These are phyloP conservation scores for Centropyge bicolor DNA, from an alignment of 2,797 vertebrate genomes.

Conservation along the genomic window DNA sequence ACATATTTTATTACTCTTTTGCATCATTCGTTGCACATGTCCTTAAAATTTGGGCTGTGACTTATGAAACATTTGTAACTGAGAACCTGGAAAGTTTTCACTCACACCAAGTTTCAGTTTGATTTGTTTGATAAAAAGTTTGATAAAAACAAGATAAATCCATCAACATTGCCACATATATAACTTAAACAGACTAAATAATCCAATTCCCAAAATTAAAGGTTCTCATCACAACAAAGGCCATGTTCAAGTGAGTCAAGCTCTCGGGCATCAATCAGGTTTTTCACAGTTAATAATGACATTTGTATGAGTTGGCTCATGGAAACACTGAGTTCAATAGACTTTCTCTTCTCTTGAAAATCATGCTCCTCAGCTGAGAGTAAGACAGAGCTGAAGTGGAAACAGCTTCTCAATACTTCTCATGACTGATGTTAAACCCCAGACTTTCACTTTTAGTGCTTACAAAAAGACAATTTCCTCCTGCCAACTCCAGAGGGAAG, in stretches of 20 bases:
- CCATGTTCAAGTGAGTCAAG: slow-evolving; percentile 1
- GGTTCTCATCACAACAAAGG: neutral
- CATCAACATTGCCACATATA: neutral
- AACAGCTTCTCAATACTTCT: slow-evolving; percentile 8
- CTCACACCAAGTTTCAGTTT: neutral
- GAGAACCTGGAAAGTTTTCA: neutral
- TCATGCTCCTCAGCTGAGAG: neutral
- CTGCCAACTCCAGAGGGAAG: slow-evolving; percentile 56
- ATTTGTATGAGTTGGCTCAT: slow-evolving; percentile 4
- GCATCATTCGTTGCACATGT: neutral
- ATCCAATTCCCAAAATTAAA: neutral
- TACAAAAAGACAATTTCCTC: slow-evolving; percentile 21
- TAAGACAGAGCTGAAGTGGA: slow-evolving; percentile 9
- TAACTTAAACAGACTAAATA: neutral
- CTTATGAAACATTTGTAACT: neutral
- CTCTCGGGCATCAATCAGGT: neutral
- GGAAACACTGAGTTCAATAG: slow-evolving; percentile 13
- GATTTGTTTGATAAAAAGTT: neutral
- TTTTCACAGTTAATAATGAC: slow-evolving; percentile 19
- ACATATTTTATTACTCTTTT: neutral
- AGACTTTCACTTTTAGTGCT: neutral
- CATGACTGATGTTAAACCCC: neutral
- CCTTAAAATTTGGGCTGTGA: neutral
- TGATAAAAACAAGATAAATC: neutral
- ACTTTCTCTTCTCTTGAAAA: slow-evolving; percentile 1